Conservation (phyloP, 2,113 vertebrate genomes). For the Gasterosteus nipponicus region DNA sequence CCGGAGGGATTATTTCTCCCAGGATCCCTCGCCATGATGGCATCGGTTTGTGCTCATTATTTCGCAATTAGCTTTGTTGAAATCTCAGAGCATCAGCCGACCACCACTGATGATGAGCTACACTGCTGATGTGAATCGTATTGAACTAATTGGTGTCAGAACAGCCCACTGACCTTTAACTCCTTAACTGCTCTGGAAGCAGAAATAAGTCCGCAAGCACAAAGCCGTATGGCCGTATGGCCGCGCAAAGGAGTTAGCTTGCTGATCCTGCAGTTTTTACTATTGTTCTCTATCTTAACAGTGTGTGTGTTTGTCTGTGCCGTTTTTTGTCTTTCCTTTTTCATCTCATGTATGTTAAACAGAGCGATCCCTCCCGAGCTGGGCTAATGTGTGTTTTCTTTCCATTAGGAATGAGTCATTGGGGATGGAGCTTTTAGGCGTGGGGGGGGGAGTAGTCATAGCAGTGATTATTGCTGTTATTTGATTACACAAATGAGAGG, state of each 20-base stretch:
- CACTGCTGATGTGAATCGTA: slow-evolving; percentile 61
- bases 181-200: slow-evolving; percentile 65
- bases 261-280: slow-evolving; percentile 64
- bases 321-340: slow-evolving; percentile 27
- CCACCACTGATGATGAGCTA: slow-evolving; percentile 48
- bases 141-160: slow-evolving; percentile 75
- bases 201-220: slow-evolving; percentile 45
- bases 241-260: slow-evolving; percentile 25
- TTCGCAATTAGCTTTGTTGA: slow-evolving; percentile 57
- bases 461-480: slow-evolving; percentile 56
- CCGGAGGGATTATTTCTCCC: slow-evolving; percentile 31
- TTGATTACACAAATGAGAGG: slow-evolving; percentile 65
- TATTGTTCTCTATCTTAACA: slow-evolving; percentile 46
- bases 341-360: slow-evolving; percentile 47
- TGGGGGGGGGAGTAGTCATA: slow-evolving; percentile 36
- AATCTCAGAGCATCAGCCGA: slow-evolving; percentile 42
- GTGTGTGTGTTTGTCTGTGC: slow-evolving; percentile 12
- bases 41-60: slow-evolving; percentile 60
- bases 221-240: slow-evolving; percentile 32
- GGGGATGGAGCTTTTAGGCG: slow-evolving; percentile 46
- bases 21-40: slow-evolving; percentile 9
- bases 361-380: slow-evolving; percentile 26
- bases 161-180: slow-evolving; percentile 70
- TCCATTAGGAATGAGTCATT: slow-evolving; percentile 56
- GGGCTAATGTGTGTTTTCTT: slow-evolving; percentile 46